Evolutionary conservation across 2,888 invertebrate species (phyloP).

Genomic region (Bombylius major): DNA sequence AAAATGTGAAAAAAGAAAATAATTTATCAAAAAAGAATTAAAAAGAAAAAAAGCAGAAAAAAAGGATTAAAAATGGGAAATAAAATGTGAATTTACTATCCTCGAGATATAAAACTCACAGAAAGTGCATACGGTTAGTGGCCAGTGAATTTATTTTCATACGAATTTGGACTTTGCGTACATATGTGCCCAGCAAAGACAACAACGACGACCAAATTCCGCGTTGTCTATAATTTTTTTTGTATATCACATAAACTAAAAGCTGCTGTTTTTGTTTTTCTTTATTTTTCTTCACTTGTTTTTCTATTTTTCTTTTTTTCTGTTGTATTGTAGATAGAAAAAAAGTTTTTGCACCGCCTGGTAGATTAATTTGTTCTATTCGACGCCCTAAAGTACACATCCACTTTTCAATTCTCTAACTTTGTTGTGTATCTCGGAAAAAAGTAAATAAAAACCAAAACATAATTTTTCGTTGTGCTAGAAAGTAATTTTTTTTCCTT

Average conservation of each 20-base stretch:
- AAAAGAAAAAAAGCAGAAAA: background rate
- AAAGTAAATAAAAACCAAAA: no score
- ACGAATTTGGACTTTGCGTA: no score
- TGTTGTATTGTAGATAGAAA: background rate
- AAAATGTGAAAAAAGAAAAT: constrained; percentile 1
- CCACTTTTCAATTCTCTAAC: constrained; percentile 1
- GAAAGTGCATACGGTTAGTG: background rate
- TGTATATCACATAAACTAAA: no score
- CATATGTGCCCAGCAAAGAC: no score
- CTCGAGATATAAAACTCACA: constrained; percentile 4
- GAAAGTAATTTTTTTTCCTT: no score
- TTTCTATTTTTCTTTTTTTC: background rate
- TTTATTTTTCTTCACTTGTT: background rate
- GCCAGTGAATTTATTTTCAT: no score
- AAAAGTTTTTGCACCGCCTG: constrained; percentile 12
- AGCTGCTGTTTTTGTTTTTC: background rate
- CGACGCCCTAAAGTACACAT: constrained; percentile 12
- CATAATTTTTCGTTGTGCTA: no score
- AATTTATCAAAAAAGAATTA: background rate
- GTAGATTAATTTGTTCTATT: constrained; percentile 16
- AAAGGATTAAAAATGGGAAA: background rate
- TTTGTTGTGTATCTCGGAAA: no score
- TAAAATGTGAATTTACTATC: constrained; percentile 6
- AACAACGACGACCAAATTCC: no score
- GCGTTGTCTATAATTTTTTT: no score